These are phyloP conservation scores for Pipistrellus pygmaeus DNA, from an alignment of 2,797 vertebrate genomes.

Conservation along the genomic window DNA sequence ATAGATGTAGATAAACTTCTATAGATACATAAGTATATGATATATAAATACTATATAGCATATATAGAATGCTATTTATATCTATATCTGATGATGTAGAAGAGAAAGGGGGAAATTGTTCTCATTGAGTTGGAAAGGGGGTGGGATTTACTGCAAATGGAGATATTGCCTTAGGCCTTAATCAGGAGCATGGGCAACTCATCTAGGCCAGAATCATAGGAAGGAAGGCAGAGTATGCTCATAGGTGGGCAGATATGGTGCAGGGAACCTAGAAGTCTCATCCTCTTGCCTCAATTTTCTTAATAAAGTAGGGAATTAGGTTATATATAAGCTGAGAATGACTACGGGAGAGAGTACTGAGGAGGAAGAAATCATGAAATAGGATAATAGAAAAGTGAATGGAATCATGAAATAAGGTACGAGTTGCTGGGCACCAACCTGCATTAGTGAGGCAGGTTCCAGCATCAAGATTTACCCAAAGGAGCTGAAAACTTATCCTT, in stretches of 20 bases:
- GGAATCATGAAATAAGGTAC: background rate
- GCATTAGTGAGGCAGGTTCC: background rate
- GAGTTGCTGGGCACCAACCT: background rate
- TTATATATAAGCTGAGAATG: background rate
- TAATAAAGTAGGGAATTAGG: background rate
- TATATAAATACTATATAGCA: background rate
- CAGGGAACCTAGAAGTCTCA: background rate
- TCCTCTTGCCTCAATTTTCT: conserved; percentile 39
- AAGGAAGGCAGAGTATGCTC: background rate
- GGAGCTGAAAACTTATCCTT: background rate
- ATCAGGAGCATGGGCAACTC: background rate
- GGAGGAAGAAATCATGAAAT: background rate
- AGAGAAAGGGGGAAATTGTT: background rate
- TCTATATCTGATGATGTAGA: background rate
- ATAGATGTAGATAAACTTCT: background rate
- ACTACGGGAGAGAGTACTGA: background rate
- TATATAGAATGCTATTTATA: background rate
- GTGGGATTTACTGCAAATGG: background rate
- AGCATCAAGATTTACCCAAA: background rate
- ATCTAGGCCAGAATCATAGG: background rate
- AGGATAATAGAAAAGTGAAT: background rate
- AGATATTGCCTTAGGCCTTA: background rate
- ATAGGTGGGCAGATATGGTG: background rate
- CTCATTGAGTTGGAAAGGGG: background rate
- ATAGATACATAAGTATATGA: background rate